Base-by-base conservation (phyloP, 2,113 vertebrate genomes). In the Eonycteris spelaea region DNA sequence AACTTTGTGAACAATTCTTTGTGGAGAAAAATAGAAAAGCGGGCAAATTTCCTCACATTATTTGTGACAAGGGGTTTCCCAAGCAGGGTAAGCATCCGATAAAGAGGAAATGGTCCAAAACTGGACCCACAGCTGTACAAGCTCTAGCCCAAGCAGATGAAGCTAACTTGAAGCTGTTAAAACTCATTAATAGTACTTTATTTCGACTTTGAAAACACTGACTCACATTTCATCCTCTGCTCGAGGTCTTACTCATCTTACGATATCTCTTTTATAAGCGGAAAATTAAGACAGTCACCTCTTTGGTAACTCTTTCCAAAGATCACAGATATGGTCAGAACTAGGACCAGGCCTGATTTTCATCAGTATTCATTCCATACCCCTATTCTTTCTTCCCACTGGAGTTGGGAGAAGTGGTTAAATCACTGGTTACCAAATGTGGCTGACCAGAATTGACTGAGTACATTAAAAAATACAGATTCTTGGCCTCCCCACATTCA, bases 221-320 rank as follows among this genome's bases (percentile, higher is more conserved):
- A 89, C 63, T 92, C 92, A 97, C 67, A 94, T 45, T 89, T 93
- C 55, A 86, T 82, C 65, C 35, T 94, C n/a, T 79, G 16, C 75
- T 95, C 65, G 22, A 91, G 55, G 57, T 83, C 45, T 85, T 97
- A 96, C 35, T 97, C 90, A 97, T 95, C 78, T 89, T 59, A 86
- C 45, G 51, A 89, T 53, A 22, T 24, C 19, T 93, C 48, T 94
- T 95, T 88, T 68, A 85, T 55, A 70, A 92, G 67, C 63, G 48
- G 71, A 43, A 93, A 96, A 85, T 92, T 74, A 92, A 89, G 68
- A 67, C 74, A 85, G 59, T 55, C 78, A 91, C 59, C 80, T 45
- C 65, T 95, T 96, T 74, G 55, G 40, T 88, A 67, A 95, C 40
- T 78, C 78, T 45, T 87, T 89, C 53, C 73, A 90, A 83, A 91